Conservation (phyloP, 1,140 invertebrate species). For the Pectinophora gossypiella region DNA sequence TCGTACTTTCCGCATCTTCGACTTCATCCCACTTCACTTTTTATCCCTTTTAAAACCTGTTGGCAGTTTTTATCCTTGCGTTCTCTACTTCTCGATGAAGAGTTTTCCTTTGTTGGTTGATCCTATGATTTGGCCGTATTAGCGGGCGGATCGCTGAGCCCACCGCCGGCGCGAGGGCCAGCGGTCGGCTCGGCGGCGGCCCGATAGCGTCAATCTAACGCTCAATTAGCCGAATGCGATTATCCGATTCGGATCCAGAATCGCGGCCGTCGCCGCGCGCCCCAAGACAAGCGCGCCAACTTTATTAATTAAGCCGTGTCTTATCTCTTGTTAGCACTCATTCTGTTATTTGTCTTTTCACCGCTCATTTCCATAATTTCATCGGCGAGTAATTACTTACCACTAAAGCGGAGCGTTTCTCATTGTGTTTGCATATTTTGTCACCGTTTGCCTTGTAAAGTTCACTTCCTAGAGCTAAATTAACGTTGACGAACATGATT, state of each 20-base stretch:
- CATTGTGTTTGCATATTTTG: slow-evolving; percentile 65
- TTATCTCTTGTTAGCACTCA: slow-evolving; percentile 75
- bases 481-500: slow-evolving; percentile 17
- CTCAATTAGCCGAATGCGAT: slow-evolving; percentile 72
- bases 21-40: slow-evolving; percentile 31
- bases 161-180: slow-evolving; percentile 11
- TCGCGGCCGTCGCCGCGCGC: slow-evolving; percentile 48
- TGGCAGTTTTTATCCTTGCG: slow-evolving; percentile 16
- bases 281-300: slow-evolving; percentile 64
- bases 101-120: slow-evolving; percentile 31
- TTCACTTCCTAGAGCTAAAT: slow-evolving; percentile 27
- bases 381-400: slow-evolving; percentile 68
- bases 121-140: slow-evolving; percentile 37
- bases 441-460: slow-evolving; percentile 43
- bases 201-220: slow-evolving; percentile 72
- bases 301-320: slow-evolving; percentile 75
- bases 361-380: slow-evolving; percentile 74
- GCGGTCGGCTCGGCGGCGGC: slow-evolving; percentile 27
- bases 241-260: slow-evolving; percentile 66
- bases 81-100: slow-evolving; percentile 1
- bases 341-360: slow-evolving; percentile 75
- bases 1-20: slow-evolving; percentile 28
- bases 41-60: slow-evolving; percentile 16
- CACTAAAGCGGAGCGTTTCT: slow-evolving; percentile 53
- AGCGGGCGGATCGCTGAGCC: slow-evolving; percentile 29